These are phyloP conservation scores for Dicrurus megarhynchus DNA, from an alignment of 2,113 vertebrate species.

Conservation along the genomic window DNA sequence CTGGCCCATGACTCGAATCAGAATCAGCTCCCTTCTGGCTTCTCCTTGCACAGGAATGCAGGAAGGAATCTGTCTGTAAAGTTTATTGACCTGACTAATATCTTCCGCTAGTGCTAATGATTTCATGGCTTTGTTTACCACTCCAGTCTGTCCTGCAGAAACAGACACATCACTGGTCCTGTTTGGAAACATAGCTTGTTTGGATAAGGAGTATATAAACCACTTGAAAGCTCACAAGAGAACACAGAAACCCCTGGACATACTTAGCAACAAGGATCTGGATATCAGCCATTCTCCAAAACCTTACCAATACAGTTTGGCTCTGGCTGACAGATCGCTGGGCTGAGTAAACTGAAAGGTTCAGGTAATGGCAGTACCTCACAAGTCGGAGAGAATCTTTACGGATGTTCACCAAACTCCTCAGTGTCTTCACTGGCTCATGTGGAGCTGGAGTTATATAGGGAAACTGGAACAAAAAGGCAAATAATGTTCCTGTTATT, in stretches of 20 bases:
- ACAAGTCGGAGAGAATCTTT: conserved; percentile 95
- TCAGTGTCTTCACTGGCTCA: conserved; percentile 93
- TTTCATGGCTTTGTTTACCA: neutral
- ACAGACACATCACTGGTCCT: neutral
- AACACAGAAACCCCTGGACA: neutral
- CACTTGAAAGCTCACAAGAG: neutral
- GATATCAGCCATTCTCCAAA: neutral
- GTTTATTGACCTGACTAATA: conserved; percentile 4
- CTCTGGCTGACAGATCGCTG: neutral
- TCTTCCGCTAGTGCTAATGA: neutral
- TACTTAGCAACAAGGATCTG: neutral
- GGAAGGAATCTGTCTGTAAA: neutral
- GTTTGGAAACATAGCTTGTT: neutral
- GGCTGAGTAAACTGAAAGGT: neutral
- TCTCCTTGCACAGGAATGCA: neutral
- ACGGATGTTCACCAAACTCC: conserved; percentile 96
- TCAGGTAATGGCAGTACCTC: conserved; percentile 73
- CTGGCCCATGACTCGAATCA: neutral
- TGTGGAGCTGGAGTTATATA: conserved; percentile 97
- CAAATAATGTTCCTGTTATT: neutral
- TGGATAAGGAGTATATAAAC: neutral
- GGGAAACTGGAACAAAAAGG: conserved; percentile 83
- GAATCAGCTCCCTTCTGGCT: neutral
- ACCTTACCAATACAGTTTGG: neutral
- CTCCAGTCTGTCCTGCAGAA: neutral